Evolutionary conservation across 1,140 invertebrate genomes (phyloP), one percentile per base, ranked within the genome.

Genomic region (Lasioglossum albipes): DNA sequence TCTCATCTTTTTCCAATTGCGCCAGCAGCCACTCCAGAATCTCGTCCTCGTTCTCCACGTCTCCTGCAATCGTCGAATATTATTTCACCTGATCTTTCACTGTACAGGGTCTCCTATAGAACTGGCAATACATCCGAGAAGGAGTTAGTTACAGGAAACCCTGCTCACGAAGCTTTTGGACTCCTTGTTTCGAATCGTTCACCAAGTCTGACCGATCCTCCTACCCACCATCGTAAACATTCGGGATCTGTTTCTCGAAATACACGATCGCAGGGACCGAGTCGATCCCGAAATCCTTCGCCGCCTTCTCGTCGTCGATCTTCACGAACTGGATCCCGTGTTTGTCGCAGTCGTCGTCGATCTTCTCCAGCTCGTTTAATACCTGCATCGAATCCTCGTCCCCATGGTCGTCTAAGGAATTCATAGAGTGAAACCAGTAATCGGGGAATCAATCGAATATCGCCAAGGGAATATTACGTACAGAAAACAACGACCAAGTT

Each of bases 281-380:
- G 89, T 98, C 97, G 84, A 98, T 97, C 84, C 97, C 97, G 91
- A 97, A 98, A 86, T 97, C 96, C 84, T 95, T 95, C 65, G 97
- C 96, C 36, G 97, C 97, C 84, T 95, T 95, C 41, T 95, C 94
- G 91, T 98, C 97, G 86, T 98, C 97, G 83, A 98, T 98, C 93
- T 98, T 98, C 4, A 98, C 97, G 92, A 99, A 98, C 91, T 98
- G 97, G 87, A 99, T 98, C 67, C 97, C 97, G 89, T 97, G 96
- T 88, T 97, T 97, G 91, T 98, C 97, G 88, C 97, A 98, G 90
- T 98, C 97, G 91, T 98, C 97, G 90, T 98, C 97, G 88, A 98
- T 98, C 92, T 98, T 97, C 93, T 98, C 97, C 80, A 98, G 93
- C 92, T 98, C 97, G 83, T 94, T 95, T 72, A 98, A 94, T 49